Base-by-base conservation (phyloP, 2,888 invertebrate genomes). In the Cactoblastis cactorum region DNA sequence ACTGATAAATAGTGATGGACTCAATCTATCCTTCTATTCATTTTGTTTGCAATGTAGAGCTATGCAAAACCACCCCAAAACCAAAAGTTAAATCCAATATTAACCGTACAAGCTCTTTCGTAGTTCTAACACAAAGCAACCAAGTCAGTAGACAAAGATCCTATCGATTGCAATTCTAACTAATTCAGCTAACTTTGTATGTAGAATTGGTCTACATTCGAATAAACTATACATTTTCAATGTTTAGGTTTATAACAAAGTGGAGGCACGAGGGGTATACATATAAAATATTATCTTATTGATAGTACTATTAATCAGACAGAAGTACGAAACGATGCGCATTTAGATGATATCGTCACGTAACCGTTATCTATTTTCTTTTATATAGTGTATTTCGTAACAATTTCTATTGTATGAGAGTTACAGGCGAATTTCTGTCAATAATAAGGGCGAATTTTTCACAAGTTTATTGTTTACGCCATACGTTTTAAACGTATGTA, bases 301-400 rank as follows among this genome's bases (percentile, higher is more conserved):
- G 47, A 48, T 48, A 47, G 47, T 24, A 11, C 47, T 38, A 48
- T 48, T 38, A 48, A 48, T 48, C 47, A 37, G 28, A 37, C 24
- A 11, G 14, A 8, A 9, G 14, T 47, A 37, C 28, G 56, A 57
- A 61, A 54, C 57, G 48, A 58, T 55, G 57, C 61, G 59, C 62
- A 59, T 59, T 53, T 48, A 19, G 48, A 47, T 56, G 54, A 56
- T 57, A 51, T 63, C 53, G 61, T 63, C 71, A 71, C 73, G 66
- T 72, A 73, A 71, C 66, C 54, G 53, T 71, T 71, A 73, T 76
- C 74, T 78, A 77, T 79, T 77, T 76, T 71, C 71, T 69, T 75
- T 74, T 77, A 79, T 77, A 79, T 74, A 71, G 65, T 67, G 68
- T 72, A 71, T 69, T 63, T 61, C 64, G 65, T 66, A 65, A 73